Conservation (phyloP, 2,888 invertebrate genomes). For the Teleogryllus oceanicus region DNA sequence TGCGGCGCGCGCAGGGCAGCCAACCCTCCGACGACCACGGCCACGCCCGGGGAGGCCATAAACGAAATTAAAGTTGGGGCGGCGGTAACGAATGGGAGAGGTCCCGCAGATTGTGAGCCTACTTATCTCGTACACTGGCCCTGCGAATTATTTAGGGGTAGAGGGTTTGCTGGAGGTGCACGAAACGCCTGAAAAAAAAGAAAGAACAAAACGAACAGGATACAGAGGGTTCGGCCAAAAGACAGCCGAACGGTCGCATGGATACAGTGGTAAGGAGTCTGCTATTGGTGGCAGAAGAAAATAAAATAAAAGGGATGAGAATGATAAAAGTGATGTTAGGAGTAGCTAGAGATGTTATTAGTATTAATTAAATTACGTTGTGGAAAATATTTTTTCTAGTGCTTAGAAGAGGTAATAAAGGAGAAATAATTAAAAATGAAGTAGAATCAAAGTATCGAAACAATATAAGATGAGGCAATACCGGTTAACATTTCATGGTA, state of each 20-base stretch:
- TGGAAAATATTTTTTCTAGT: no score
- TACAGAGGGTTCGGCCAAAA: neutral
- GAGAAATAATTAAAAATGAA: no score
- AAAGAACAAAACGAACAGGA: neutral
- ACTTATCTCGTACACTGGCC: neutral
- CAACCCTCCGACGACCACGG: neutral
- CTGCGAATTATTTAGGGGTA: neutral
- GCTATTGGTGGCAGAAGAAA: neutral
- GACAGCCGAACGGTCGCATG: neutral
- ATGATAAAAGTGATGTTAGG: no score
- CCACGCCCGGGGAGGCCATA: neutral
- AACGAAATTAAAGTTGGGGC: conserved; percentile 5
- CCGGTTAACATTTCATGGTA: no score
- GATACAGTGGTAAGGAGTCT: neutral
- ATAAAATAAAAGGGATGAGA: neutral
- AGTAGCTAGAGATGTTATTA: no score
- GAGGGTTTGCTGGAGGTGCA: neutral
- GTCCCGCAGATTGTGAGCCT: conserved; percentile 11
- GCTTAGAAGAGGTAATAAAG: no score
- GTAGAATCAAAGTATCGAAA: no score
- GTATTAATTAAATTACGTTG: no score
- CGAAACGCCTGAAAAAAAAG: neutral
- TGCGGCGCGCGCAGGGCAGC: neutral
- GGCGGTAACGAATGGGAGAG: neutral
- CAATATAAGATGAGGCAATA: no score